These are phyloP conservation scores for Lanius collurio DNA, from an alignment of 2,113 vertebrate genomes.

Conservation along the genomic window DNA sequence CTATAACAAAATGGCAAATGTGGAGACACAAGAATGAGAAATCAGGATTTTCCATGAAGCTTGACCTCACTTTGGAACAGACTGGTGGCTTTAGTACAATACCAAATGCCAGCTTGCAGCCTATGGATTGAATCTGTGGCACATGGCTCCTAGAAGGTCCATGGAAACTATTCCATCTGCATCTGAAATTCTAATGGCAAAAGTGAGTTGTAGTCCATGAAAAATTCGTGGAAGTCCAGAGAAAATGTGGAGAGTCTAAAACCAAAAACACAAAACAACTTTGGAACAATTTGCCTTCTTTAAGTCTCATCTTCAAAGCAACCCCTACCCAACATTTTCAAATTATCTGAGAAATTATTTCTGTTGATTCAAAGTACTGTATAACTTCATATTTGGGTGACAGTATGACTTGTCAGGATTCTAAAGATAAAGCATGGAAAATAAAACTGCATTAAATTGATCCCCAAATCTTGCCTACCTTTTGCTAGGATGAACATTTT, in stretches of 20 bases:
- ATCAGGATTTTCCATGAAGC: neutral
- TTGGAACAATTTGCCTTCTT: neutral
- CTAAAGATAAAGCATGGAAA: neutral
- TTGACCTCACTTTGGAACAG: neutral
- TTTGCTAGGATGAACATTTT: neutral
- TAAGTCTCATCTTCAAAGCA: neutral
- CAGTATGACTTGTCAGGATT: neutral
- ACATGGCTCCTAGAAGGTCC: neutral
- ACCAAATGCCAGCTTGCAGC: neutral
- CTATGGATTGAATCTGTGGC: neutral
- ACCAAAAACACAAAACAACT: neutral
- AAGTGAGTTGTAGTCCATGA: neutral
- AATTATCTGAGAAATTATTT: neutral
- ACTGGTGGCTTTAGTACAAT: neutral
- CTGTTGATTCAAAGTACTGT: neutral
- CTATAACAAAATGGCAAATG: neutral
- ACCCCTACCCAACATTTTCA: neutral
- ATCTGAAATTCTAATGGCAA: neutral
- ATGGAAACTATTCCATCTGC: neutral
- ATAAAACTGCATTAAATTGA: neutral
- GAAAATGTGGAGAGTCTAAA: neutral
- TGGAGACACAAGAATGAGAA: neutral
- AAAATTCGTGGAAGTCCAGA: neutral
- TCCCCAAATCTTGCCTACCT: neutral
- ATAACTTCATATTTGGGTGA: neutral